Evolutionary conservation across 2,113 vertebrate genomes (phyloP).

Genomic region (Poeciliopsis retropinna): DNA sequence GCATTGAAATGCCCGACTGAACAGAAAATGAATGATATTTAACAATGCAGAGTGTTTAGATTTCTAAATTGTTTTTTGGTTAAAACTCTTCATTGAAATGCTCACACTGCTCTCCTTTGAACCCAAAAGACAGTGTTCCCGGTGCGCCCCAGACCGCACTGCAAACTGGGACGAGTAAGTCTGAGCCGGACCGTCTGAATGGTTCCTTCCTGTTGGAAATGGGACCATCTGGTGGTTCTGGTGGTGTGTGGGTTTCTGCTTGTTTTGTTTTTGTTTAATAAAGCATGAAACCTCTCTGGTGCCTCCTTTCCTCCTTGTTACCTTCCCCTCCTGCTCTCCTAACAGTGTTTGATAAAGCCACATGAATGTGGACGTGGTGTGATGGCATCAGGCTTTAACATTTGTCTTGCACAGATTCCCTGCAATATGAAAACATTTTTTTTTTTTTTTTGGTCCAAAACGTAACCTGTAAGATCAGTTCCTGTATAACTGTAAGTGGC

Average conservation of each 20-base stretch:
- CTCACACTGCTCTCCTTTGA: slow-evolving; percentile 68
- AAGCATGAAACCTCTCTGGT: slow-evolving; percentile 65
- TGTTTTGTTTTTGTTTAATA: neutral
- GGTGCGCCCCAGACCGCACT: slow-evolving; percentile 87
- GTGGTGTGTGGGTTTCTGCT: slow-evolving; percentile 55
- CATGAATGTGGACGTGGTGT: slow-evolving; percentile 22
- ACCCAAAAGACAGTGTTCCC: slow-evolving; percentile 90
- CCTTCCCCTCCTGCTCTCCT: slow-evolving; percentile 17
- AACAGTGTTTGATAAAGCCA: slow-evolving; percentile 3
- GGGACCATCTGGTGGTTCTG: slow-evolving; percentile 51
- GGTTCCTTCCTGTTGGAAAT: slow-evolving; percentile 55
- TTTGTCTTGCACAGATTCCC: neutral
- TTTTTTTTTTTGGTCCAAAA: neutral
- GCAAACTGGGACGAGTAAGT: slow-evolving; percentile 93
- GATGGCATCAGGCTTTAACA: slow-evolving; percentile 24
- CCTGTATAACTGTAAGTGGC: neutral
- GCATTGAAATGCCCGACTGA: too few relatives aligned
- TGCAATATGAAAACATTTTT: neutral
- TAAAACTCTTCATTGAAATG: slow-evolving; percentile 7
- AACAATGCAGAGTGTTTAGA: neutral
- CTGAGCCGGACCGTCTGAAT: slow-evolving; percentile 49
- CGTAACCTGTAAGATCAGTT: neutral
- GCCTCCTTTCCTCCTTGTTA: slow-evolving; percentile 11
- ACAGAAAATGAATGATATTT: neutral
- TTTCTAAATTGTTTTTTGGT: neutral